phyloP scores from a whole-genome alignment of 2,888 invertebrate genomes.

The Andrena minutula region DNA sequence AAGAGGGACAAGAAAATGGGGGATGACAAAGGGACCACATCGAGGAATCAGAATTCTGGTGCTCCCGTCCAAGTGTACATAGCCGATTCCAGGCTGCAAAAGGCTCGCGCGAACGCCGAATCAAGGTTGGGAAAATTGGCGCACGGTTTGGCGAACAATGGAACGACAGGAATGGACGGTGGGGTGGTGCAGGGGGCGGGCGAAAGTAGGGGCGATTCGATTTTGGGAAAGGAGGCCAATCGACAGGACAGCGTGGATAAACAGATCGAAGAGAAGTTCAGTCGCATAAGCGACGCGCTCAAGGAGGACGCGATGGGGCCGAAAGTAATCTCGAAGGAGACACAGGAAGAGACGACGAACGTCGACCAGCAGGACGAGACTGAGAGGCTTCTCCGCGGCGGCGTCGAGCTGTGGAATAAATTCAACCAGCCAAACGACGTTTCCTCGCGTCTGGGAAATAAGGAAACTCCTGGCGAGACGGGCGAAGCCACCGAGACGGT shows the following conservation, averaged over 20 bases:
- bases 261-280: conserved; percentile 73
- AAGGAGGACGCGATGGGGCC: conserved; percentile 61
- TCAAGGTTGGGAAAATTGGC: conserved; percentile 11
- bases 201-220: neutral
- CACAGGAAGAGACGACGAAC: neutral
- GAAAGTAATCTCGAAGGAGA: neutral
- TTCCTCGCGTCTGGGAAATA: neutral
- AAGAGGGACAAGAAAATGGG: conserved; percentile 2
- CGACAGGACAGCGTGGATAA: conserved; percentile 60
- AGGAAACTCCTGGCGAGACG: neutral
- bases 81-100: neutral
- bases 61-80: conserved; percentile 23
- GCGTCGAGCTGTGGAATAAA: neutral
- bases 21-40: neutral
- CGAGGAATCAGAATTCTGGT: neutral
- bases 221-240: conserved; percentile 10
- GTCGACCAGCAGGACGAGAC: neutral
- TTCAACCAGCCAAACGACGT: neutral
- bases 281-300: conserved; percentile 69
- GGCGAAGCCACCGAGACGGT: neutral
- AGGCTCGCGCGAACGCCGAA: neutral
- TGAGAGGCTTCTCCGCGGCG: neutral
- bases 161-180: neutral
- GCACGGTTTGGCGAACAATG: neutral
- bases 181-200: neutral